These are phyloP conservation scores for Ypsolopha sequella DNA, from an alignment of 2,888 invertebrate species.

Conservation along the genomic window DNA sequence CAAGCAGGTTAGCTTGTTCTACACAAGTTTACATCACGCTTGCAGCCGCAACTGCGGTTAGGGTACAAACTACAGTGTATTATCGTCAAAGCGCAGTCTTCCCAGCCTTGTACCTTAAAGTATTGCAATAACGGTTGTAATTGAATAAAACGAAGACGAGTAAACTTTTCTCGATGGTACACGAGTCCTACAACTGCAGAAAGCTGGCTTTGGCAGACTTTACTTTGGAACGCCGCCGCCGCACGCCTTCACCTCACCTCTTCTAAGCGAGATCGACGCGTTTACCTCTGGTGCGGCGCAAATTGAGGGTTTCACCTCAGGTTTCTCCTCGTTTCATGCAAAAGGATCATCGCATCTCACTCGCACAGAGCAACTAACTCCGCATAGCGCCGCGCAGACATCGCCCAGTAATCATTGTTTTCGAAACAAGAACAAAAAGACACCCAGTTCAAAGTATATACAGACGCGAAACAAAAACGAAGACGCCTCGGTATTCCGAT, in stretches of 20 bases:
- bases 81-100: too few species aligned
- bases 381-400: slow-evolving; percentile 24
- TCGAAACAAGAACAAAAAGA: slow-evolving; percentile 55
- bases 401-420: slow-evolving; percentile 57
- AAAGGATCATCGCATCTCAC: slow-evolving; percentile 56
- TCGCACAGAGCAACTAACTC: slow-evolving; percentile 36
- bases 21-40: slow-evolving; percentile 32
- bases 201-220: slow-evolving; percentile 7
- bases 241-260: slow-evolving; percentile 25
- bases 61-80: slow-evolving; percentile 26
- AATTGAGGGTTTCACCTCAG: slow-evolving; percentile 64
- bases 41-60: slow-evolving; percentile 16
- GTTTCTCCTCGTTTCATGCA: slow-evolving; percentile 61
- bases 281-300: slow-evolving; percentile 45
- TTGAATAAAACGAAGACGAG: not conserved
- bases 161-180: not conserved
- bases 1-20: slow-evolving; percentile 7
- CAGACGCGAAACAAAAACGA: slow-evolving; percentile 50
- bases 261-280: slow-evolving; percentile 41
- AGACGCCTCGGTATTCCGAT: slow-evolving; percentile 52
- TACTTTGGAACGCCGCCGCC: slow-evolving; percentile 10
- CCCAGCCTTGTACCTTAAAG: too few species aligned
- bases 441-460: slow-evolving; percentile 49
- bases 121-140: too few species aligned
- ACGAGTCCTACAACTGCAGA: not conserved